Base-by-base conservation (phyloP, 2,888 invertebrate species). In the Brachylomia viminalis region DNA sequence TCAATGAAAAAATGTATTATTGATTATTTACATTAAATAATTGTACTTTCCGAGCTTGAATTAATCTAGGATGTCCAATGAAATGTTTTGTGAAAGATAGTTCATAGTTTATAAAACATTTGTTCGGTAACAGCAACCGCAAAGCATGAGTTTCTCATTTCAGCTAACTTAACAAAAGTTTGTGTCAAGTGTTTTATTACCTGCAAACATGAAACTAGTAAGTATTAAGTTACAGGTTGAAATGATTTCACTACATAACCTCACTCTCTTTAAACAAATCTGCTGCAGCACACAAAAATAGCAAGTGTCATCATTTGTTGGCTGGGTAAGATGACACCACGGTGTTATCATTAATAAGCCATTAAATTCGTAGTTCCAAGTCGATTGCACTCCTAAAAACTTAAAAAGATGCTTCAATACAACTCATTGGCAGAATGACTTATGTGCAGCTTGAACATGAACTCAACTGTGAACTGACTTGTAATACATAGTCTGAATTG, bases 191-290 rank as follows among this genome's bases (percentile, higher is more conserved):
- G 15, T 42, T n/a, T 23, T 47, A n/a, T 27, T 59, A n/a, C 8
- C 33, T 49, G 61, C 54, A 65, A 66, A 64, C 49, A 83, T 83
- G 75, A 56, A 74, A 38, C 49, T 15, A 15, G 79, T 83, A 71
- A 83, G 74, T 74, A 59, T 62, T n/a, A 52, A 52, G 2, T 52
- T 30, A 58, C 10, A 49, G 13, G 5, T 27, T 13, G 20, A 0
- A 38, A 20, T 30, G 13, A 13, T 67, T 45, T 30, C 13, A 7
- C 6, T 56, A 64, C 10, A 42, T n/a, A 61, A 20, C 42, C 33
- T 20, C 13, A 33, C 13, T 15, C 1, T 8, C n/a, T 30, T 17
- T 45, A 4, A 6, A 56, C 27, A 47, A 17, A 15, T 33, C 20
- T 33, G 13, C 27, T 59, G 8, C n/a, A 52, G 58, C 20, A 47